Base-by-base conservation (phyloP, 2,797 vertebrate genomes). In the Luscinia megarhynchos region DNA sequence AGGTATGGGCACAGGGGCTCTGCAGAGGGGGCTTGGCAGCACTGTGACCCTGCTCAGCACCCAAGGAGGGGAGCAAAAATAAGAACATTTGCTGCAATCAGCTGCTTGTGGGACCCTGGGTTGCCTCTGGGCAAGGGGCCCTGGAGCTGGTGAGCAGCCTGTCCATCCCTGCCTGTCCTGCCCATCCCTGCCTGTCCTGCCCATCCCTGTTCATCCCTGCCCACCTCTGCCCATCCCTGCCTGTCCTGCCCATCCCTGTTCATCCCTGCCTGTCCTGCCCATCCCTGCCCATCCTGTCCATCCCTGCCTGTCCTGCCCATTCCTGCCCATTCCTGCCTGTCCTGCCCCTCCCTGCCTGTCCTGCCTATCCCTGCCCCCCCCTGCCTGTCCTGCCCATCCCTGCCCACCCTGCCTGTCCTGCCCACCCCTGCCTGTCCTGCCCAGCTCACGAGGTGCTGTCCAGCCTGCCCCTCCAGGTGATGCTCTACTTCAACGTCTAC, bases 381-480 rank as follows among this genome's bases (percentile, higher is more conserved):
- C 34, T 34, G 34, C 34, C 34, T 34, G 34, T 34, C 34, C 34
- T 34, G 34, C 34, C 34, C 34, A 34, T n/a, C n/a, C n/a, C n/a
- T n/a, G n/a, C n/a, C n/a, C n/a, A n/a, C 34, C 34, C 34, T 34
- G 34, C 34, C 34, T 34, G 34, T 34, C 61, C 48, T 74, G 94
- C 97, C 73, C 86, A 98, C n/a, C 18, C 15, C 63, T 87, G 63
- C 41, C 40, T 41, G 7, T 48, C 61, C 48, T 74, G 94, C 97
- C 73, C 86, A 98, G 98, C 93, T 80, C 98, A 95, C 0, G 95
- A 98, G 78, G 89, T 98, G 94, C 96, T 98, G 34, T 98, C 98
- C 69, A 97, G 98, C 92, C 98, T 99, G 40, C 98, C 98, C 5
- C 98, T 99, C 29, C 99, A 99, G 97, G 98, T 99, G 98, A 96